A percentile compares a stretch with the other conserved stretches of the same genome.
These are phyloP conservation scores for Pipistrellus pipistrellus DNA, from an alignment of 2,797 vertebrate genomes.

Conservation along the genomic window DNA sequence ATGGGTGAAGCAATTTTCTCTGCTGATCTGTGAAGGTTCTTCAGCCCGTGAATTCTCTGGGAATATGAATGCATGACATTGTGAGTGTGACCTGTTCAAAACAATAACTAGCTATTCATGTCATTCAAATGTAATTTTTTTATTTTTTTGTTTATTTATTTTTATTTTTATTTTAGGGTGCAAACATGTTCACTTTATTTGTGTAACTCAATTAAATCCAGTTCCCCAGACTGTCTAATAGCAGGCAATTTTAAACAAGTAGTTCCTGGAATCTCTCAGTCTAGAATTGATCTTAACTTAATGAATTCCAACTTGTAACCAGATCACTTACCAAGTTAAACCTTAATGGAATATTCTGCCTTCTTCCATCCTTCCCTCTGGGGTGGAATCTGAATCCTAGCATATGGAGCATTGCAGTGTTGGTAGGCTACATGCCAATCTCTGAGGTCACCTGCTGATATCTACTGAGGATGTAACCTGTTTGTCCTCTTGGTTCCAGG, in stretches of 20 bases:
- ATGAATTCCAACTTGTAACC: not conserved
- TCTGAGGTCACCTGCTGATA: not conserved
- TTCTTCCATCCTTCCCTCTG: not conserved
- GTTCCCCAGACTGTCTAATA: not conserved
- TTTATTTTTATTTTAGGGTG: no score
- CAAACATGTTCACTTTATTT: not conserved
- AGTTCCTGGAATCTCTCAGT: not conserved
- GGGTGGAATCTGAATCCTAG: not conserved
- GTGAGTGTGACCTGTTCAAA: slow-evolving; percentile 52
- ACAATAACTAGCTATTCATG: slow-evolving; percentile 39
- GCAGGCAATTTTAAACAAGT: not conserved
- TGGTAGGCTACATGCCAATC: not conserved
- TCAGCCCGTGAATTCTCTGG: not conserved
- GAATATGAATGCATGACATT: not conserved
- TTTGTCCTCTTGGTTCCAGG: not conserved
- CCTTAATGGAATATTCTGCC: not conserved
- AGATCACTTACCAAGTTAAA: not conserved
- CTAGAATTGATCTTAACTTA: not conserved
- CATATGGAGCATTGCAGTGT: not conserved
- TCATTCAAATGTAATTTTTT: not conserved
- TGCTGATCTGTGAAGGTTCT: slow-evolving; percentile 42
- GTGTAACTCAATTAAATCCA: not conserved
- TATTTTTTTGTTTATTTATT: no score
- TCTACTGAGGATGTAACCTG: not conserved
- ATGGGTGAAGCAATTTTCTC: slow-evolving; percentile 60